A percentile compares a stretch with the other conserved stretches of the same genome.
Evolutionary conservation across 2,113 vertebrate species (phyloP).

Genomic region (mouse (Mus musculus)): GRCm39 chr14:96934501-96935000

Average conservation of each 20-base stretch:
- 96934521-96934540: background rate
- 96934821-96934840: slow-evolving; percentile 76
- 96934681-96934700: slow-evolving; percentile 54
- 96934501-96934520: slow-evolving; percentile 36
- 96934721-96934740: slow-evolving; percentile 68
- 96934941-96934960: slow-evolving; percentile 23
- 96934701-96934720: slow-evolving; percentile 72
- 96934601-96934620: slow-evolving; percentile 69
- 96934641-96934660: slow-evolving; percentile 73
- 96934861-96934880: slow-evolving; percentile 75
- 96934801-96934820: slow-evolving; percentile 75
- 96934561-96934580: background rate
- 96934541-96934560: slow-evolving; percentile 45
- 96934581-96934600: slow-evolving; percentile 64
- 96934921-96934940: slow-evolving; percentile 59
- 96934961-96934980: slow-evolving; percentile 39
- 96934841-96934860: slow-evolving; percentile 74
- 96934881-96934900: slow-evolving; percentile 77
- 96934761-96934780: slow-evolving; percentile 21
- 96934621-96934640: slow-evolving; percentile 68
- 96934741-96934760: slow-evolving; percentile 71
- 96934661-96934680: slow-evolving; percentile 53
- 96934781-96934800: slow-evolving; percentile 72
- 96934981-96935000: slow-evolving; percentile 13
- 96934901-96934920: slow-evolving; percentile 76